Evolutionary conservation across 2,797 vertebrate genomes (phyloP), one percentile per base, ranked within the genome.

Genomic region (Tiaroga cobitis): DNA sequence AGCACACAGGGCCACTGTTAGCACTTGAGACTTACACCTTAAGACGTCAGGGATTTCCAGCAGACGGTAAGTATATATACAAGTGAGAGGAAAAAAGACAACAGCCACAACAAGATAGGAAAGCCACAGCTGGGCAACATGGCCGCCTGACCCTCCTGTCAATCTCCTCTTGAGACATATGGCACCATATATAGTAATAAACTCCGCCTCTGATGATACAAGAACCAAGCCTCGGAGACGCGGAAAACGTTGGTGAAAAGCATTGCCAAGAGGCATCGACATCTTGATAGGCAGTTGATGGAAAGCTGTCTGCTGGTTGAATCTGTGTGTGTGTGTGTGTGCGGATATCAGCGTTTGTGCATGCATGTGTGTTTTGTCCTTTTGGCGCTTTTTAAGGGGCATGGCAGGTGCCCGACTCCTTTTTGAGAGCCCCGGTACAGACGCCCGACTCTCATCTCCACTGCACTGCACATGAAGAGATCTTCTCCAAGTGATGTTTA

Each of bases 41-140:
- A 63, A 87, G 83, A 73, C 76, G 56, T 80, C 78, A 80, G 32
- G 75, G 79, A 84, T 83, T 77, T 85, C 82, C 78, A 74, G 89
- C 84, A 70, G 84, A 87, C 24, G 21, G 69, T 74, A 84, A 81
- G 74, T 84, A 76, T 88, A 90, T 90, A 73, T 87, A 90, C 86
- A 87, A 83, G 74, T 56, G 24, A 84, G 80, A 75, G 73, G 84
- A 85, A 65, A 80, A 85, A 69, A 67, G 56, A 83, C 67, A 69
- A 82, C 80, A 82, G 80, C 34, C 61, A 84, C 67, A 65, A 80
- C 43, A 80, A 54, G 54, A 86, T 61, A 88, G 69, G 49, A 69
- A 72, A 87, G 79, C 79, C 79, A 70, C 37, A 32, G 41, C 24
- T 26, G 51, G 74, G 51, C 51, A 76, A 76, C 32, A 4, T 67